Percentiles rank a stretch among this genome's conserved stretches.
phyloP scores from a whole-genome alignment of 2,888 invertebrate genomes.

The Stegophylla sp. region DNA sequence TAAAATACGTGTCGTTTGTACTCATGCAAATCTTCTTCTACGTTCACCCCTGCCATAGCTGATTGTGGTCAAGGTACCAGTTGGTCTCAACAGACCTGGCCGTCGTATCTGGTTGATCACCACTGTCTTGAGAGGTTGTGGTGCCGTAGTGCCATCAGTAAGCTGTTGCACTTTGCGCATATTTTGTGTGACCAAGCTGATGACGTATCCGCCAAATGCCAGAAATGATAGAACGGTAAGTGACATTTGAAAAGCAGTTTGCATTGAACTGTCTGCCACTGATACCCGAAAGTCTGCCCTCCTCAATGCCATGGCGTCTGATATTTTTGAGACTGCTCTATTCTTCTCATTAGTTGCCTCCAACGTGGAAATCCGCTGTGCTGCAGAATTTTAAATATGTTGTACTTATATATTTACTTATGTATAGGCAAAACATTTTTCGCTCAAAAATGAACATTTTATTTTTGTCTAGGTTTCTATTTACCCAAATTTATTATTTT shows the following conservation, averaged over 20 bases:
- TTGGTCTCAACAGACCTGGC: background rate
- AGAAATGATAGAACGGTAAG: slow-evolving; percentile 81
- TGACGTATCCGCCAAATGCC: slow-evolving; percentile 83
- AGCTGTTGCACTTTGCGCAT: slow-evolving; percentile 2
- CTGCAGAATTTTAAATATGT: background rate
- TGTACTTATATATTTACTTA: too few species aligned
- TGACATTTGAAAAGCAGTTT: slow-evolving; percentile 78
- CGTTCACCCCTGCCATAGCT: slow-evolving; percentile 24
- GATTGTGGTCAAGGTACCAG: slow-evolving; percentile 6
- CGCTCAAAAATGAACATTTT: too few species aligned
- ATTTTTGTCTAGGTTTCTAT: too few species aligned
- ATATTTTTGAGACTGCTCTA: background rate
- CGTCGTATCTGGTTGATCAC: slow-evolving; percentile 38
- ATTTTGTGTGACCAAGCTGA: slow-evolving; percentile 76
- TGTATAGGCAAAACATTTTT: too few species aligned
- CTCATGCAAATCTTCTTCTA: background rate
- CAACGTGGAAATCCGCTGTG: background rate
- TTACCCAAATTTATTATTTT: too few species aligned
- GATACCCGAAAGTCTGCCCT: background rate
- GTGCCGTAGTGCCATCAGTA: background rate
- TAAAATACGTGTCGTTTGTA: too few species aligned
- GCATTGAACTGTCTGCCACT: slow-evolving; percentile 64
- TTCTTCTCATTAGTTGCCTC: background rate
- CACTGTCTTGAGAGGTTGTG: slow-evolving; percentile 29
- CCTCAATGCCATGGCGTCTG: slow-evolving; percentile 40